Conservation (phyloP, 2,113 vertebrate genomes). For the Pantherophis guttatus region DNA sequence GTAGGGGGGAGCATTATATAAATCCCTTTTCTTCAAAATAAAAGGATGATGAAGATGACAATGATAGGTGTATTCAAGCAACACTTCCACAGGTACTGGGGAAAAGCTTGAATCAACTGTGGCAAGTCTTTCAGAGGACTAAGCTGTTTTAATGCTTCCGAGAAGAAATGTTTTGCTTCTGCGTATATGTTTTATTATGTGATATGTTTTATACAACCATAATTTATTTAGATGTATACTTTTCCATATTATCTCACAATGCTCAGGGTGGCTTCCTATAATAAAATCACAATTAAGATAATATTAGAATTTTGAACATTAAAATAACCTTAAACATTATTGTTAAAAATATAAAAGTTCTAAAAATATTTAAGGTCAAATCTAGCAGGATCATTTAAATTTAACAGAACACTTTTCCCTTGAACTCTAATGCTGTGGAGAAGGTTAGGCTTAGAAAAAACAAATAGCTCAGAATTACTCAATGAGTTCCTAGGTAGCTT, state of each 20-base stretch:
- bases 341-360: background rate
- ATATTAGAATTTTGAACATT: background rate
- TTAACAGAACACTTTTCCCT: background rate
- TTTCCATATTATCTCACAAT: background rate
- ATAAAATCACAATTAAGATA: background rate
- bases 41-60: background rate
- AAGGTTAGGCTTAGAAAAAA: background rate
- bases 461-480: background rate
- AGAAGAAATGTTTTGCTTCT: background rate
- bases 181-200: background rate
- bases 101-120: background rate
- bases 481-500: background rate
- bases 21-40: background rate
- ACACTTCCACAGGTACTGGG: background rate
- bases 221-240: background rate
- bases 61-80: background rate
- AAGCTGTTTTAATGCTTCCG: background rate
- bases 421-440: background rate
- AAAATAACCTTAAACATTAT: background rate
- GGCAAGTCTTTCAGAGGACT: background rate
- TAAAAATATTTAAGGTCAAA: background rate
- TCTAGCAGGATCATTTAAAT: background rate
- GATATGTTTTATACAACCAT: background rate
- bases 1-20: background rate
- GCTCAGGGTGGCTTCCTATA: background rate